A percentile compares a stretch with the other conserved stretches of the same genome.
phyloP scores from a whole-genome alignment of 2,113 vertebrate species.

The Melanocharis versteri region DNA sequence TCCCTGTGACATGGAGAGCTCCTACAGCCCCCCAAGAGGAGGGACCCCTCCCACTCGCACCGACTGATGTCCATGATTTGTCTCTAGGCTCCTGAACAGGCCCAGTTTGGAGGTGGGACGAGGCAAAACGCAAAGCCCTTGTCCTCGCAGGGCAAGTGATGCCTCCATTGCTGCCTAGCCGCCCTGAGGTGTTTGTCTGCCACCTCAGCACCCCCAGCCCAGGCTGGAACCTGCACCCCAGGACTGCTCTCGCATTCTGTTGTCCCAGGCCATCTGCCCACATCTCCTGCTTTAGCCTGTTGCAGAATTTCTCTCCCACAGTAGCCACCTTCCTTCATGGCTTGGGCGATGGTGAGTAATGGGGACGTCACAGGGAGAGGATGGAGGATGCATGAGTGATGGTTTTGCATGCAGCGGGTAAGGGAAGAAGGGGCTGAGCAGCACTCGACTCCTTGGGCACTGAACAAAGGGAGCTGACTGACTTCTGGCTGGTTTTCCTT shows the following conservation, averaged over 20 bases:
- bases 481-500: background rate
- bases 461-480: background rate
- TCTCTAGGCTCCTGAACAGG: background rate
- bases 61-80: rapidly evolving
- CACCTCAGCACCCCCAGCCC: background rate
- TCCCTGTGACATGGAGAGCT: background rate
- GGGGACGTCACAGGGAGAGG: background rate
- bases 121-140: background rate
- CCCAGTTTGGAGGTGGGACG: rapidly evolving
- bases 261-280: background rate
- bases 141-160: background rate
- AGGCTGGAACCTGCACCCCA: background rate
- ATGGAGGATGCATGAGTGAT: slow-evolving; percentile 21
- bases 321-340: slow-evolving; percentile 9
- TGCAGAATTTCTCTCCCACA: background rate
- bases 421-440: slow-evolving; percentile 44
- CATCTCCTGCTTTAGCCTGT: background rate
- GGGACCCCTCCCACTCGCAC: background rate
- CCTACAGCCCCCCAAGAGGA: background rate
- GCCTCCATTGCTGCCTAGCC: background rate
- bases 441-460: background rate
- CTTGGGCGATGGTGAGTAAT: background rate
- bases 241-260: background rate
- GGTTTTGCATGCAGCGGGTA: slow-evolving; percentile 30
- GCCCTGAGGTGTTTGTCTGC: background rate